Evolutionary conservation across 2,113 vertebrate genomes (phyloP), one percentile per base, ranked within the genome.

Genomic region (Pelobates fuscus): DNA sequence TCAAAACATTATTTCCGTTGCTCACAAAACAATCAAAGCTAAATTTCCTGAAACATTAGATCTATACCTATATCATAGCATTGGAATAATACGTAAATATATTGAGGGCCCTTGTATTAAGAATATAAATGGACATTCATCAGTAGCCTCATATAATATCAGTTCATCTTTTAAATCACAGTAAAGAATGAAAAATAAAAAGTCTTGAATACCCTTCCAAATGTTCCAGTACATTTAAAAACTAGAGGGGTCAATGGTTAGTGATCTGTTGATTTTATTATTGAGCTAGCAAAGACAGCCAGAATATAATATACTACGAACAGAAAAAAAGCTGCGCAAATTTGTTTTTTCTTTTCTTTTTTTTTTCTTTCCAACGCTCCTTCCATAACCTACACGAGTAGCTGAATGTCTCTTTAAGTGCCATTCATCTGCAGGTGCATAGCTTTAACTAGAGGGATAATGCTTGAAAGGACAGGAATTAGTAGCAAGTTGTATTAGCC

Each of bases 341-440:
- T 37, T 37, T 37, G 5, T 37, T 37, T 37, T 37, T 37, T 1
- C 10, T 37, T 1, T 37, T 37, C 32, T 37, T 37, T 37, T 81
- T 80, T 88, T 89, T 92, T 91, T 86, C 89, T 84, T 89, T 90
- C 87, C 86, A 88, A 92, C 86, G 86, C 81, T 89, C 84, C 84
- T 92, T 91, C 88, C 90, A 82, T 92, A 87, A 83, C 80, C 87
- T 89, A 91, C 92, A 96, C 95, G 92, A 93, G 89, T 94, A 93
- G 91, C 88, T 89, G 91, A 92, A 93, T 92, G 91, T 94, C 93
- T 86, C 92, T 94, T 90, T 71, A 94, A 97, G 93, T 94, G 94
- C 93, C 93, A 96, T 97, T 98, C 94, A 95, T 93, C 94, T 94
- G 96, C 97, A 99, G 97, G 96, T 98, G 97, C 96, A 95, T 95